Percentiles rank a stretch among this genome's conserved stretches.
phyloP scores from a whole-genome alignment of 2,113 vertebrate species.

The Xyliphius kryptos region DNA sequence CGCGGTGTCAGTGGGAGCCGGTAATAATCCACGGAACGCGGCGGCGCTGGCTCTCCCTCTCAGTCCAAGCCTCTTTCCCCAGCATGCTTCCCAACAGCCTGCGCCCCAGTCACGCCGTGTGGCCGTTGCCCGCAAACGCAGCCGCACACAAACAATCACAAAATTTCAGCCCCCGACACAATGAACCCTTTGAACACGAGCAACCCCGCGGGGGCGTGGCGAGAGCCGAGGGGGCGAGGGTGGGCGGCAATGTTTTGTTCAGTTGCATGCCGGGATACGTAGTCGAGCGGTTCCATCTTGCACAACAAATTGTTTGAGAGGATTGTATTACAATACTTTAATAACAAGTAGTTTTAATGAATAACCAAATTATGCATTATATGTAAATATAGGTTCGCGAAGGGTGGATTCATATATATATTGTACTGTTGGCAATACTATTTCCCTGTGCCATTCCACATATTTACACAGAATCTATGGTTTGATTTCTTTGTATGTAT shows the following conservation, averaged over 20 bases:
- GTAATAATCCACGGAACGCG: not conserved
- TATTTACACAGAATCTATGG: no score
- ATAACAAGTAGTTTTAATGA: no score
- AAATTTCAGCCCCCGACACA: conserved; percentile 41
- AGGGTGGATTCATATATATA: no score
- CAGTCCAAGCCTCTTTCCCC: conserved; percentile 22
- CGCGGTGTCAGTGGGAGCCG: conserved; percentile 4
- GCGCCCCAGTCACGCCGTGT: conserved; percentile 26
- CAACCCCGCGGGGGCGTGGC: conserved; percentile 46
- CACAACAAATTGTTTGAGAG: no score
- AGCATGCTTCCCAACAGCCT: conserved; percentile 22
- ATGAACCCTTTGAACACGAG: conserved; percentile 43
- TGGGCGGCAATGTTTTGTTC: conserved; percentile 43
- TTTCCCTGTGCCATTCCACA: no score
- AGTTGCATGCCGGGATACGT: conserved; percentile 41
- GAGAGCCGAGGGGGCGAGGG: conserved; percentile 34
- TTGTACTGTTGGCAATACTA: no score
- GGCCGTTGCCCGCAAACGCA: conserved; percentile 22
- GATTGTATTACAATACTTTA: no score
- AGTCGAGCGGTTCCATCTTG: no score
- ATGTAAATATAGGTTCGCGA: no score
- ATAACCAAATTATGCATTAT: no score
- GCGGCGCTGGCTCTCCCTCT: conserved; percentile 22
- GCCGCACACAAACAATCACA: conserved; percentile 5
- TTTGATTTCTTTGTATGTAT: no score